Evolutionary conservation across 2,113 vertebrate genomes (phyloP).

Genomic region (Girardinichthys multiradiatus): DNA sequence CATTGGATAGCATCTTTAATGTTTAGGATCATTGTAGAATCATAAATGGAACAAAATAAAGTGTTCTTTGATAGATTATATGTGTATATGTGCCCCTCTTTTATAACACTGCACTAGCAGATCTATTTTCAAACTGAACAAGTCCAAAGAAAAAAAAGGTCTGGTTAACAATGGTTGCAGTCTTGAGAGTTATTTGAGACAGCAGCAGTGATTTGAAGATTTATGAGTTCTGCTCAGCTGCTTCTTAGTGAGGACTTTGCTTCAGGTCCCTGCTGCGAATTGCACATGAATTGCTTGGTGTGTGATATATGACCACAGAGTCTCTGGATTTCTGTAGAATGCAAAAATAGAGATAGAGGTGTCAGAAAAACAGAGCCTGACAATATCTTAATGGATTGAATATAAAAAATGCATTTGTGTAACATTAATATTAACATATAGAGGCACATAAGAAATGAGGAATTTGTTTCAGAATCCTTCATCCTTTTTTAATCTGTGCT

Average conservation of each 20-base stretch:
- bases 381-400: neutral
- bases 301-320: neutral
- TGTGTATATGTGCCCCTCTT: too few relatives aligned
- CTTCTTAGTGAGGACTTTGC: slow-evolving; percentile 9
- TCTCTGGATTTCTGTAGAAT: neutral
- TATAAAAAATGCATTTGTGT: neutral
- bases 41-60: too few relatives aligned
- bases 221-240: neutral
- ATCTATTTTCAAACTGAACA: neutral
- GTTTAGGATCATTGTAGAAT: too few relatives aligned
- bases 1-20: too few relatives aligned
- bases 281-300: too few relatives aligned
- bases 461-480: neutral
- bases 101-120: neutral
- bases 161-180: neutral
- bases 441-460: neutral
- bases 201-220: neutral
- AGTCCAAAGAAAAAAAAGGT: neutral
- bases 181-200: slow-evolving; percentile 17
- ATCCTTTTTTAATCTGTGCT: neutral
- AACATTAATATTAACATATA: too few relatives aligned
- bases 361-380: too few relatives aligned
- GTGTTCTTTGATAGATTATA: too few relatives aligned
- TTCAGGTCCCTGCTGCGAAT: neutral
- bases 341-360: neutral